These are phyloP conservation scores for Caenorhabditis japonica DNA, from an alignment of 2,888 invertebrate genomes.

Conservation along the genomic window DNA sequence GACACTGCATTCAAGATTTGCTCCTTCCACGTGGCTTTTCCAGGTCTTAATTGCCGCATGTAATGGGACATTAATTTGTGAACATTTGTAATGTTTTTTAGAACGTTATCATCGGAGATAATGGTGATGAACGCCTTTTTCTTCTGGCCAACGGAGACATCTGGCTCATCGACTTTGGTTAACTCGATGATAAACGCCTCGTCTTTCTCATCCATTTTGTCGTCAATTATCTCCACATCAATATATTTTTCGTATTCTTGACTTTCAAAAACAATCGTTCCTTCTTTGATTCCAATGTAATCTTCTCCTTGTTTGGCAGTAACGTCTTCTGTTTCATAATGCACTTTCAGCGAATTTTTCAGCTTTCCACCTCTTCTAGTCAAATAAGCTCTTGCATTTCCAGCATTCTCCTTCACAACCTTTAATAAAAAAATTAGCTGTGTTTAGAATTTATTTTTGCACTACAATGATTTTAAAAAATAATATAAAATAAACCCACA, in stretches of 20 bases:
- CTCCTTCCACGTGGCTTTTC: conserved; percentile 65
- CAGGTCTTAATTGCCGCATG: conserved; percentile 64
- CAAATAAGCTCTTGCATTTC: conserved; percentile 56
- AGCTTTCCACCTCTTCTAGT: conserved; percentile 49
- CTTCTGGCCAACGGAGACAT: conserved; percentile 78
- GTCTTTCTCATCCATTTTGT: conserved; percentile 81
- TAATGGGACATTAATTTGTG: conserved; percentile 63
- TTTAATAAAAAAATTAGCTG: conserved; percentile 27
- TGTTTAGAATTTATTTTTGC: too few species aligned
- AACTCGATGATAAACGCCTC: conserved; percentile 81
- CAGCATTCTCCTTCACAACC: conserved; percentile 63
- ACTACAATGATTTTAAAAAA: too few species aligned
- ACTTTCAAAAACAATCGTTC: conserved; percentile 45
- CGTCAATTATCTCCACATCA: conserved; percentile 81
- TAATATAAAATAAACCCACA: conserved; percentile 40
- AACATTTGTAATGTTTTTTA: conserved; percentile 65
- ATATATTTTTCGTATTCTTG: conserved; percentile 80
- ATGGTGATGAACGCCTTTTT: conserved; percentile 80
- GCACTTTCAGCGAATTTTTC: conserved; percentile 73
- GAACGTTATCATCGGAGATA: conserved; percentile 80
- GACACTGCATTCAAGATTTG: conserved; percentile 80
- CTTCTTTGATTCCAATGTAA: conserved; percentile 75
- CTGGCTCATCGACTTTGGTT: conserved; percentile 55
- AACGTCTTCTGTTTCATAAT: conserved; percentile 81
- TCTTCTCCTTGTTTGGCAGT: conserved; percentile 81